Base-by-base conservation (phyloP, 2,888 invertebrate species). In the Chrysotoxum bicinctum region DNA sequence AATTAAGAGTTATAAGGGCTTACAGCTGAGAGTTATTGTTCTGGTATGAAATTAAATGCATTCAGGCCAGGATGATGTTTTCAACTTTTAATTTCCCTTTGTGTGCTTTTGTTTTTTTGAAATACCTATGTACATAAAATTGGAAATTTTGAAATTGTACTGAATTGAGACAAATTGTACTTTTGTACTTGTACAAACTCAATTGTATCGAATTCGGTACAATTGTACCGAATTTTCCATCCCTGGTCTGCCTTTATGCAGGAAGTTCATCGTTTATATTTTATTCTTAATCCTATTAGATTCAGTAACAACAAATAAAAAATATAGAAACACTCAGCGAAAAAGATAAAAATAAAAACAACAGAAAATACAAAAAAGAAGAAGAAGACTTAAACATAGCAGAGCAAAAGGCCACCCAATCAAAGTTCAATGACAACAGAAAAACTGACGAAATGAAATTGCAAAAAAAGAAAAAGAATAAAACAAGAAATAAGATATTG, bases 341-440 rank as follows among this genome's bases (percentile, higher is more conserved):
- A 35, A 50, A 14, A 35, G n/a, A 66, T 50, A 66, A n/a, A 66
- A 66, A 45, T 64, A 64, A 45, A 64, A 37, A 37, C 21, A n/a
- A 37, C 3, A 9, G 5, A 40, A 16, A 30, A 32, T 14, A 43
- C 1, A 19, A n/a, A 23, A 1, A 19, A 14, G 5, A 54, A 50
- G 21, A 16, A n/a, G 14, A 14, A 60, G 12, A 52, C 16, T 16
- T 16, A 21, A 48, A 40, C 37, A 68, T 35, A 40, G 12, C 69
- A 40, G 43, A 40, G 66, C 66, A 66, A 66, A 66, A 66, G 48
- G 66, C 69, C 35, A 35, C 50, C 52, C 80, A 81, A 81, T 75
- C 84, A 81, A 85, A 85, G 85, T 85, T 85, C 85, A 85, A 85
- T 85, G 84, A 80, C 84, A 80, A 80, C 69, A 50, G 3, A 30